These are phyloP conservation scores for Drymonia ruficornis DNA, from an alignment of 2,888 invertebrate species.

Conservation along the genomic window DNA sequence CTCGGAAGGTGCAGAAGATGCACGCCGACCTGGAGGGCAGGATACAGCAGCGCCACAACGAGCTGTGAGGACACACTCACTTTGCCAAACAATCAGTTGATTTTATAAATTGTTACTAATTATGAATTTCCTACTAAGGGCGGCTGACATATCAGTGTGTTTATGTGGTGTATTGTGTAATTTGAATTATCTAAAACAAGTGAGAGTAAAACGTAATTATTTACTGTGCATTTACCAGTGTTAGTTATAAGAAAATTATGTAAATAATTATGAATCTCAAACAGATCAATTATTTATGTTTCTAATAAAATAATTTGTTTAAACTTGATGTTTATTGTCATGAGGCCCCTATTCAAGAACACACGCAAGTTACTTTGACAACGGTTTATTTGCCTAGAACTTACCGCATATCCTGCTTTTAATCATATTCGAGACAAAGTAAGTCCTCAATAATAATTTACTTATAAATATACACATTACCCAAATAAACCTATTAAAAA, in stretches of 20 bases:
- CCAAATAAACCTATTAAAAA: conserved; percentile 80
- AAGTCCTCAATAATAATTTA: conserved; percentile 81
- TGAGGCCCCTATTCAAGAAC: conserved; percentile 67
- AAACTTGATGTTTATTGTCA: conserved; percentile 2
- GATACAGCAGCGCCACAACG: conserved; percentile 90
- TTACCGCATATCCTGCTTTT: conserved; percentile 76
- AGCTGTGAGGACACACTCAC: conserved; percentile 83
- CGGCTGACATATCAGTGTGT: neutral
- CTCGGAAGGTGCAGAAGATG: conserved; percentile 93
- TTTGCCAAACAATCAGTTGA: conserved; percentile 19
- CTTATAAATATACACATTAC: conserved; percentile 82
- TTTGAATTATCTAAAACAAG: neutral
- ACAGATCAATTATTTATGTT: conserved; percentile 10
- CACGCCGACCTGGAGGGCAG: conserved; percentile 91
- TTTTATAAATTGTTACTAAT: neutral
- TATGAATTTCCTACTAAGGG: neutral
- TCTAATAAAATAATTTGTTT: conserved; percentile 5
- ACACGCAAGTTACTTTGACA: conserved; percentile 71
- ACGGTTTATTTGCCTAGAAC: conserved; percentile 82
- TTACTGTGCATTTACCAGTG: neutral
- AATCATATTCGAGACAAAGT: conserved; percentile 79
- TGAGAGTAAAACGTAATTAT: neutral
- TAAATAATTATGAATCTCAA: conserved; percentile 20
- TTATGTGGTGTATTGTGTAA: neutral
- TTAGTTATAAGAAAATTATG: conserved; percentile 22